Evolutionary conservation across 2,113 vertebrate species (phyloP), one percentile per base, ranked within the genome.

Genomic region (Asarcornis scutulata): DNA sequence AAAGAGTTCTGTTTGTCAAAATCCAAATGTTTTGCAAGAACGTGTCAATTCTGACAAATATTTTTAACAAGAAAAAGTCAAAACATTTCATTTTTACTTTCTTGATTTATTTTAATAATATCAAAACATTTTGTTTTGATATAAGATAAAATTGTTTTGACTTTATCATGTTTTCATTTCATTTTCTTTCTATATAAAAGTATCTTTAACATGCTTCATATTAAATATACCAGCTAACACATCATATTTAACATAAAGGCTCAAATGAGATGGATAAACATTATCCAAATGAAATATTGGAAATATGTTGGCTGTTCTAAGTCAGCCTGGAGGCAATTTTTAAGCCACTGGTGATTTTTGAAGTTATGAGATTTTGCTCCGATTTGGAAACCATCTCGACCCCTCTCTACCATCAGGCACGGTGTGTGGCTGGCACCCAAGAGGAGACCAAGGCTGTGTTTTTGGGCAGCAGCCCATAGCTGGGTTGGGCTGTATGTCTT

Each of bases 41-140:
- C 0, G 3, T 95, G 92, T 97, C 95, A 93, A 93, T 96, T 96
- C 84, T 69, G 62, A 93, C 83, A 95, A 96, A 93, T 94, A 94
- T 91, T 97, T 96, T 94, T 96, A 96, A 96, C 82, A 13, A 77
- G 75, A 56, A 91, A 71, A 94, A 94, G 86, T 96, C 93, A 95
- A 96, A 97, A 96, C 94, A 94, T 91, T 93, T 96, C 87, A 95
- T 85, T 96, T 96, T 92, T 94, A 62, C 81, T 89, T 95, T 95
- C 91, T 76, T 89, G 77, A 78, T 92, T 95, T 93, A 86, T 89
- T 95, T 88, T 89, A 91, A 97, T 95, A 91, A 83, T 87, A 95
- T 76, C 48, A 81, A 95, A 95, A 64, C 66, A 81, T 85, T 91
- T 94, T 94, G 94, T 95, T 96, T 92, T 64, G 83, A 91, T 94